phyloP scores from a whole-genome alignment of 2,113 vertebrate species.

The Clarias gariepinus region DNA sequence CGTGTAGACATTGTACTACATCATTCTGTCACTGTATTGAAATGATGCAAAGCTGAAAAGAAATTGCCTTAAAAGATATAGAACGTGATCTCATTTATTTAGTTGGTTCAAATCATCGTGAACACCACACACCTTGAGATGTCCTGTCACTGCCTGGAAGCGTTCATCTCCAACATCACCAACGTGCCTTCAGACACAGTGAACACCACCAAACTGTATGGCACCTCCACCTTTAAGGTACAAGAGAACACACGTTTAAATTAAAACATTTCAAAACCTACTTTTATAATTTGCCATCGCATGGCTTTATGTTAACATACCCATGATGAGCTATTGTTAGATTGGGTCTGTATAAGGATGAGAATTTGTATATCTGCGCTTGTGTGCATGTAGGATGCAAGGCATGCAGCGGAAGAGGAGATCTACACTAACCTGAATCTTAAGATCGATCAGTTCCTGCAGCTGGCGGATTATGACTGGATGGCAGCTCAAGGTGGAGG shows the following conservation, averaged over 20 bases:
- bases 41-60: neutral
- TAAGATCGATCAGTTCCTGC: slow-evolving; percentile 98
- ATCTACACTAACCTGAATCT: slow-evolving; percentile 96
- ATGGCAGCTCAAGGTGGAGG: slow-evolving; percentile 73
- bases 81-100: slow-evolving; percentile 25
- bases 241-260: neutral
- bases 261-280: neutral
- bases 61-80: neutral
- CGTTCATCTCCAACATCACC: slow-evolving; percentile 98
- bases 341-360: neutral
- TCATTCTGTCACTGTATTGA: neutral
- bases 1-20: neutral
- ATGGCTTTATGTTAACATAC: neutral
- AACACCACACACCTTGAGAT: slow-evolving; percentile 96
- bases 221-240: slow-evolving; percentile 95
- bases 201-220: slow-evolving; percentile 93
- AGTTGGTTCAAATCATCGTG: slow-evolving; percentile 98
- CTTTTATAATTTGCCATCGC: neutral
- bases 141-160: slow-evolving; percentile 93
- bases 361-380: neutral
- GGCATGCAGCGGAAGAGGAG: slow-evolving; percentile 95
- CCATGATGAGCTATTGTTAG: neutral
- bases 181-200: slow-evolving; percentile 89
- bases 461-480: slow-evolving; percentile 97
- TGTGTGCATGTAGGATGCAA: slow-evolving; percentile 80